phyloP scores from a whole-genome alignment of 2,888 invertebrate genomes.

The Mimachlamys varia region DNA sequence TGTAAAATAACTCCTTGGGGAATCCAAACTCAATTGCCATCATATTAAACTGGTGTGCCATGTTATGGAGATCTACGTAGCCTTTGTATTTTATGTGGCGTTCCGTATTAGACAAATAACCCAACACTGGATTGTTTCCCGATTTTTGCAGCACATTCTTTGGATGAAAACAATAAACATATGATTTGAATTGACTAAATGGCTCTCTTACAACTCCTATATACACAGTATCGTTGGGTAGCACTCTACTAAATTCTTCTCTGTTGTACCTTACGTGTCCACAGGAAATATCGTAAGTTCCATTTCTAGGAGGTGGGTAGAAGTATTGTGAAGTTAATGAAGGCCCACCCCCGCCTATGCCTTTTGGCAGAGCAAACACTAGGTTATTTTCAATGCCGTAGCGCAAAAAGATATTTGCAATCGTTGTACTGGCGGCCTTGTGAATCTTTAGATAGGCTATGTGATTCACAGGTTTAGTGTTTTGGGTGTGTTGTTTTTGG shows the following conservation, averaged over 20 bases:
- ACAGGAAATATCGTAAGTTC: constrained; percentile 68
- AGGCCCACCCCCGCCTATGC: background rate
- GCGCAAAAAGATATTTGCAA: background rate
- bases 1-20: constrained; percentile 43
- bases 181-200: constrained; percentile 63
- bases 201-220: constrained; percentile 68
- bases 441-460: background rate
- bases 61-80: background rate
- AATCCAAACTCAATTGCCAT: constrained; percentile 63
- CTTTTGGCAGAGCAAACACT: background rate
- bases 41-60: constrained; percentile 49
- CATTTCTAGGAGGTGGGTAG: constrained; percentile 60
- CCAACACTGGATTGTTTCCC: background rate
- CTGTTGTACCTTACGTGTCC: constrained; percentile 73
- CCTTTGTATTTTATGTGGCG: background rate
- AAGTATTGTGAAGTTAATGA: background rate
- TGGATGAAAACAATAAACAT: constrained; percentile 61
- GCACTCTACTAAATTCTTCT: constrained; percentile 57
- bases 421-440: background rate
- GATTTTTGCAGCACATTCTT: constrained; percentile 13
- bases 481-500: too few relatives aligned
- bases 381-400: background rate
- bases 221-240: constrained; percentile 63
- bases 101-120: background rate
- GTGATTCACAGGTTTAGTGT: background rate